phyloP scores from a whole-genome alignment of 2,113 vertebrate genomes.

The Corapipo altera region DNA sequence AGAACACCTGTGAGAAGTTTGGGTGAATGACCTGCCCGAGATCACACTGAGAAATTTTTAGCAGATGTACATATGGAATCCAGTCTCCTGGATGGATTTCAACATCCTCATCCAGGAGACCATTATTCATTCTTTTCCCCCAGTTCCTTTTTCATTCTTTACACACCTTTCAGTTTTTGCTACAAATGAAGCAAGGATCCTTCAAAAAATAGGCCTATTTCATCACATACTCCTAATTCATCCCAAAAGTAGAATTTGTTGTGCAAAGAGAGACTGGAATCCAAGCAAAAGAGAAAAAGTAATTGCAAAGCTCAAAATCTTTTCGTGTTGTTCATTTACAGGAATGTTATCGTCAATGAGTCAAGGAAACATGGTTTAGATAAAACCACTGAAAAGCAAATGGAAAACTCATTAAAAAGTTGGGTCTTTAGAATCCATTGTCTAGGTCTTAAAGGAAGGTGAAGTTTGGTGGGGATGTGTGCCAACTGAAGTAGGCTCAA shows the following conservation, averaged over 20 bases:
- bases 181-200: background rate
- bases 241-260: background rate
- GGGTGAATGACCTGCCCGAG: background rate
- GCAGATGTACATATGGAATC: background rate
- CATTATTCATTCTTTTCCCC: background rate
- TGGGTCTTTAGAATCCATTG: background rate
- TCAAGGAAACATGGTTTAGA: background rate
- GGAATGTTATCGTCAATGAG: background rate
- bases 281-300: background rate
- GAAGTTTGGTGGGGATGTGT: background rate
- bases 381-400: conserved; percentile 17
- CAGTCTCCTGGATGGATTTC: background rate
- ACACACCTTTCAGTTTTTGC: background rate
- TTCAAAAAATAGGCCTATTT: background rate
- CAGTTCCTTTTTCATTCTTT: background rate
- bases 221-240: background rate
- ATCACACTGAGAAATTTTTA: background rate
- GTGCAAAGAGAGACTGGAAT: background rate
- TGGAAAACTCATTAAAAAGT: background rate
- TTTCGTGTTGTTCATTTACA: background rate
- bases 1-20: background rate
- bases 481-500: background rate
- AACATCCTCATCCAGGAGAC: background rate
- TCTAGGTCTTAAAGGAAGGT: background rate
- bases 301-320: background rate